Conservation (phyloP, 1,140 invertebrate genomes). For the Dendrolimus punctatus region DNA sequence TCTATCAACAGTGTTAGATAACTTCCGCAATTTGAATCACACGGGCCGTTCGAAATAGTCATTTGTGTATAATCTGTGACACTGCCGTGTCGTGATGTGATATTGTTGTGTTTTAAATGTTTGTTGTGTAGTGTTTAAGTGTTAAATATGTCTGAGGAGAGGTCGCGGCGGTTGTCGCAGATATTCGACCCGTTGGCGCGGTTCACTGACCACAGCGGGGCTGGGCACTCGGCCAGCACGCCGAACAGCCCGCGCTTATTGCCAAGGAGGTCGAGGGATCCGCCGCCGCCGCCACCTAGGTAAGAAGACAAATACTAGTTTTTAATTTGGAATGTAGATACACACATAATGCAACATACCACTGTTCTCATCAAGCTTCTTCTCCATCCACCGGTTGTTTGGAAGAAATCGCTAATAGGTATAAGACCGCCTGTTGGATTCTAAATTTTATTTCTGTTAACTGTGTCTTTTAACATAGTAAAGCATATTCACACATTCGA, state of each 20-base stretch:
- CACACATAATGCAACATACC: no score
- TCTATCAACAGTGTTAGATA: slow-evolving; percentile 30
- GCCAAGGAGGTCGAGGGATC: slow-evolving; percentile 70
- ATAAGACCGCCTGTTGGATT: no score
- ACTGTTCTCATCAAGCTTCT: no score
- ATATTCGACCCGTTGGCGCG: slow-evolving; percentile 84
- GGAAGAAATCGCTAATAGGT: no score
- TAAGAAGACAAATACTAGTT: slow-evolving; percentile 16
- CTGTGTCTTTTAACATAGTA: no score
- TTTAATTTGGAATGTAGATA: no score
- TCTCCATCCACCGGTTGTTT: no score
- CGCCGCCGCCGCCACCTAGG: slow-evolving; percentile 73
- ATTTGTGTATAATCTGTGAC: slow-evolving; percentile 43
- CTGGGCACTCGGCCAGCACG: slow-evolving; percentile 73
- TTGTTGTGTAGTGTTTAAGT: slow-evolving; percentile 43
- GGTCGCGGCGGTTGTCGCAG: slow-evolving; percentile 80
- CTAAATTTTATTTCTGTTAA: no score
- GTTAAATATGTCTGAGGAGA: slow-evolving; percentile 72
- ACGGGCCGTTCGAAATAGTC: slow-evolving; percentile 52
- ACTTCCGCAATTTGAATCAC: slow-evolving; percentile 40
- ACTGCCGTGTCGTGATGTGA: slow-evolving; percentile 47
- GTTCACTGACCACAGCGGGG: slow-evolving; percentile 74
- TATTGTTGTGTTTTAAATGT: slow-evolving; percentile 29
- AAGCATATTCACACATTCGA: no score
- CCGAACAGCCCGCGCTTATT: slow-evolving; percentile 79